Conservation (phyloP, 2,888 invertebrate genomes). For the Scaptomyza flava region DNA sequence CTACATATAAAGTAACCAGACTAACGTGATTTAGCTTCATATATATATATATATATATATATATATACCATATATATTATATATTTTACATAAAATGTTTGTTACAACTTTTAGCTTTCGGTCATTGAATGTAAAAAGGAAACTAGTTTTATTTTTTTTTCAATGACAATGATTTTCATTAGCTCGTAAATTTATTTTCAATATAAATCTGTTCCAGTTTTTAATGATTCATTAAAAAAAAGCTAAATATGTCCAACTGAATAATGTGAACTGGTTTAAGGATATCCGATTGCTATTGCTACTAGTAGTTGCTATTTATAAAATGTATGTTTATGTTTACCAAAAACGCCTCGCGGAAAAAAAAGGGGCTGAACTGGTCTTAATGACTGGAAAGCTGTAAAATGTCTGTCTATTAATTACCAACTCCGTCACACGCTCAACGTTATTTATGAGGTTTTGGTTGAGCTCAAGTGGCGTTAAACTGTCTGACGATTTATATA, state of each 20-base stretch:
- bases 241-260: no score
- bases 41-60: no score
- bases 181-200: neutral
- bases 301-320: neutral
- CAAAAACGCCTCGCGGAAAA: neutral
- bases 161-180: neutral
- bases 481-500: conserved; percentile 42
- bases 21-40: neutral
- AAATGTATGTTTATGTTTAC: neutral
- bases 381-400: neutral
- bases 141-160: neutral
- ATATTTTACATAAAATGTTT: no score
- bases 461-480: conserved; percentile 18
- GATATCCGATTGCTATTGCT: conserved; percentile 37
- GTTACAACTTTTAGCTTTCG: no score
- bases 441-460: conserved; percentile 43
- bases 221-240: no score
- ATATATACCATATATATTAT: no score
- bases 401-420: conserved; percentile 47
- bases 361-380: conserved; percentile 11
- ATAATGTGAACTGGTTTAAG: neutral
- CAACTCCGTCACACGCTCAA: conserved; percentile 12
- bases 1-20: neutral
- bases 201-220: no score
- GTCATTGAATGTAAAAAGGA: no score